A percentile compares a stretch with the other conserved stretches of the same genome.
These are phyloP conservation scores for Osmerus eperlanus DNA, from an alignment of 2,113 vertebrate genomes.

Conservation along the genomic window DNA sequence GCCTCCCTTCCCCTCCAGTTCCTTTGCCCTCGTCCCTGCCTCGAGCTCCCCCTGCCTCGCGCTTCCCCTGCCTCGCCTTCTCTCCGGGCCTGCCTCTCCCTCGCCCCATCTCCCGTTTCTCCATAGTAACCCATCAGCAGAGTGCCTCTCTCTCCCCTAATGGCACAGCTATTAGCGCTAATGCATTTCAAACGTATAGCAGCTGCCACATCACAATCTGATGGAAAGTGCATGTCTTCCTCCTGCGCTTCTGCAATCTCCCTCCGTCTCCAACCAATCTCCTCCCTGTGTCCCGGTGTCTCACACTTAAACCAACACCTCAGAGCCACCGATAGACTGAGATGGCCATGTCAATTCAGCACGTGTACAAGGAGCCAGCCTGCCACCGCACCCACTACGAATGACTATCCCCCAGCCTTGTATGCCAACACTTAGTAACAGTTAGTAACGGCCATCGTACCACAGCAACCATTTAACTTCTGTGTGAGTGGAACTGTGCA, in stretches of 20 bases:
- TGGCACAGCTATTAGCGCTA: conserved; percentile 87
- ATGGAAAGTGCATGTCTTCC: conserved; percentile 71
- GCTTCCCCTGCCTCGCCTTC: conserved; percentile 37
- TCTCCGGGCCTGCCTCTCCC: conserved; percentile 24
- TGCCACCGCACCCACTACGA: too few species aligned
- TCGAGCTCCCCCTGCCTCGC: conserved; percentile 44
- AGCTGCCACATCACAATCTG: conserved; percentile 78
- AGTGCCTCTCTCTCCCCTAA: conserved; percentile 76
- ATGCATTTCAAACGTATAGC: conserved; percentile 85
- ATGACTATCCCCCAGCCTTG: too few species aligned
- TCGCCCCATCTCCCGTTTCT: conserved; percentile 68
- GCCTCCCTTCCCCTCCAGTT: conserved; percentile 44
- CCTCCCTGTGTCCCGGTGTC: conserved; percentile 23
- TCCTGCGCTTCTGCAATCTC: conserved; percentile 51
- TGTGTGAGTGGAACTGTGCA: too few species aligned
- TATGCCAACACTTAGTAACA: too few species aligned
- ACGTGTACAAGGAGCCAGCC: too few species aligned
- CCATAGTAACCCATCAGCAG: conserved; percentile 83
- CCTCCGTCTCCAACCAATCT: conserved; percentile 21
- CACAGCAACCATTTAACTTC: too few species aligned
- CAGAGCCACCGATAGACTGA: conserved; percentile 12
- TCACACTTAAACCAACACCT: conserved; percentile 30
- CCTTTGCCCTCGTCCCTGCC: conserved; percentile 35
- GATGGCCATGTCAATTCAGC: neutral
- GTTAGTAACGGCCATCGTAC: too few species aligned